Base-by-base conservation (phyloP, 2,113 vertebrate genomes). In the Pedetes capensis region DNA sequence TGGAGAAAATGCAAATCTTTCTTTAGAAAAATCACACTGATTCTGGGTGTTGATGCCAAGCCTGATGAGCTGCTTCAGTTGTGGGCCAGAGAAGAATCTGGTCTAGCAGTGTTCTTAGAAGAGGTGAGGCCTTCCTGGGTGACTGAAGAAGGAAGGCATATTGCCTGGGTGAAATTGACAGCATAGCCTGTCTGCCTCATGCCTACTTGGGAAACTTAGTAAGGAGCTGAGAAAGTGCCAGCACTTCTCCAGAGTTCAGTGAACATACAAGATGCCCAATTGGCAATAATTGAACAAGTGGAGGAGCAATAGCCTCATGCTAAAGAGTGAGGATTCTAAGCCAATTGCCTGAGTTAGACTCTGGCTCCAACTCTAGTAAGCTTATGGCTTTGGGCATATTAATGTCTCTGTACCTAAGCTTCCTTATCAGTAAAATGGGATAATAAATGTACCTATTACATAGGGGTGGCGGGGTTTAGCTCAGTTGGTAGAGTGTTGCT, bases 1-100 rank as follows among this genome's bases (percentile, higher is more conserved):
- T 57, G 59, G 92, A 80, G 69, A 83, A 93, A 95, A 89, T 72
- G 18, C 42, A 74, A 55, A 79, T 93, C 72, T 89, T 29, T 57
- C 34, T 89, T 59, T 71, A 80, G 68, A 94, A 79, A n/a, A 87
- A n/a, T 89, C 57, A 64, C 13, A 37, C 12, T 63, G 79, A 82
- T 68, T 68, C 51, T 37, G n/a, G 22, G 64, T 83, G n/a, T 29
- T 74, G 68, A 37, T 68, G 51, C 51, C 57, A 34, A 39, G 51
- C 27, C 34, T 57, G 34, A n/a, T 25, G 68, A 47, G n/a, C 72
- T 92, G n/a, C 39, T 5, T 79, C 13, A 25, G 85, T 25, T 55
- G 23, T 64, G 79, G 29, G 57, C 53, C 42, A n/a, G 63, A 64
- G 34, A 6, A 25, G 61, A 75, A 82, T 55, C 6, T 27, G 68